A percentile compares a stretch with the other conserved stretches of the same genome.
Conservation (phyloP, 2,888 invertebrate species). For the Drosophila siamana region DNA sequence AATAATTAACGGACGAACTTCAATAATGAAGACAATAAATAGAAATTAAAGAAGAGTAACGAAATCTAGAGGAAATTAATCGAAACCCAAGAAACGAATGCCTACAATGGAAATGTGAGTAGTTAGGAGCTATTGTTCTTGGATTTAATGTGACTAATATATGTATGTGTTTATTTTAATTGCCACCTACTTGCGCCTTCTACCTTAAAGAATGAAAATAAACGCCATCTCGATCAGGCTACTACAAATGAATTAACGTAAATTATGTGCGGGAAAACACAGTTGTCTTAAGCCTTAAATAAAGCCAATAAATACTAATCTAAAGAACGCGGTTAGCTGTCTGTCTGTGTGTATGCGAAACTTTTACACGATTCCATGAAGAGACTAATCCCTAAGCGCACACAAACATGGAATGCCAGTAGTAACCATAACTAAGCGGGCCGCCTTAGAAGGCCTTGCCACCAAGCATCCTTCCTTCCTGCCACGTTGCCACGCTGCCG, state of each 20-base stretch:
- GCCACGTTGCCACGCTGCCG: neutral
- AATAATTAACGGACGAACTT: no score
- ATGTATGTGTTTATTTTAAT: no score
- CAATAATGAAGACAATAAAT: neutral
- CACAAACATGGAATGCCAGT: conserved; percentile 18
- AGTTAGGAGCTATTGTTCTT: no score
- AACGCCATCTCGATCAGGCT: neutral
- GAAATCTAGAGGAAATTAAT: no score
- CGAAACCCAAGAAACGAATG: neutral
- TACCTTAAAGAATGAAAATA: neutral
- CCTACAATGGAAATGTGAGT: neutral
- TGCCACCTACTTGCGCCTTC: no score
- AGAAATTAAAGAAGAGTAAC: no score
- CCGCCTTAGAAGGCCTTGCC: neutral
- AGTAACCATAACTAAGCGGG: conserved; percentile 9
- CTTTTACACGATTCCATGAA: conserved; percentile 15
- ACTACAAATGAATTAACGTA: neutral
- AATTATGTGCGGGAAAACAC: neutral
- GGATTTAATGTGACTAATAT: no score
- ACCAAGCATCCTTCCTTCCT: no score
- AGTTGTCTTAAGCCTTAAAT: neutral
- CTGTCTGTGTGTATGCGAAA: conserved; percentile 12
- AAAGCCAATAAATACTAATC: conserved; percentile 11
- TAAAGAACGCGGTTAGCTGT: conserved; percentile 5
- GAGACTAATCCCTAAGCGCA: conserved; percentile 21